Evolutionary conservation across 2,113 vertebrate genomes (phyloP), one percentile per base, ranked within the genome.

Genomic region (Sclerurus mexicanus): DNA sequence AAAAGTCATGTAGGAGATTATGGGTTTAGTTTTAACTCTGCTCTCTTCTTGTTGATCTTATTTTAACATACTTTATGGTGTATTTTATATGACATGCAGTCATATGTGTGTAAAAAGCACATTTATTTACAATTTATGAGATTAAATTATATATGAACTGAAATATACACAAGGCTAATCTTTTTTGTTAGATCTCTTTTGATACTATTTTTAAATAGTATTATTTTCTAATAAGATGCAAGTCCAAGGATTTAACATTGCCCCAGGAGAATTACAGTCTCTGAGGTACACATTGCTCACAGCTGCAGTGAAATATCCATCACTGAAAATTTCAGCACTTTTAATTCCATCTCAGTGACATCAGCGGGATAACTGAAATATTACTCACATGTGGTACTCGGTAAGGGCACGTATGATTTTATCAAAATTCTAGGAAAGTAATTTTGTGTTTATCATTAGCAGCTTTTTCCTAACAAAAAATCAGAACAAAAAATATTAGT

Each of bases 261-360:
- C 85, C 83, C 73, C 30, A 9, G 79, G 74, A 97, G 85, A 97
- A 85, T 83, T 83, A 67, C 44, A 56, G 67, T 82, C 91, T 96
- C 96, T 27, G 77, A 81, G 72, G 94, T 97, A 94, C 95, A 97
- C 94, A 95, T 94, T 97, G 96, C 92, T 97, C 90, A 94, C 93
- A 98, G 97, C 96, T 97, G 96, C 24, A 27, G 88, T 77, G 91
- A 96, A 97, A 97, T 71, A 95, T 35, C 90, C 53, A 92, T 96
- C 91, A 92, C 73, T 94, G 87, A 97, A 95, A 96, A 73, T 95
- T 97, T 95, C 90, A 97, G 92, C 85, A 85, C 87, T 97, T 96
- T 92, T 88, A 96, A 97, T 97, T 98, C 94, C 88, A 93, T 42
- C 47, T 96, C 87, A 96, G 56, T 98, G 97, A 98, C 97, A 96